A percentile compares a stretch with the other conserved stretches of the same genome.
These are phyloP conservation scores for Limosa lapponica DNA, from an alignment of 2,797 vertebrate species.

Conservation along the genomic window DNA sequence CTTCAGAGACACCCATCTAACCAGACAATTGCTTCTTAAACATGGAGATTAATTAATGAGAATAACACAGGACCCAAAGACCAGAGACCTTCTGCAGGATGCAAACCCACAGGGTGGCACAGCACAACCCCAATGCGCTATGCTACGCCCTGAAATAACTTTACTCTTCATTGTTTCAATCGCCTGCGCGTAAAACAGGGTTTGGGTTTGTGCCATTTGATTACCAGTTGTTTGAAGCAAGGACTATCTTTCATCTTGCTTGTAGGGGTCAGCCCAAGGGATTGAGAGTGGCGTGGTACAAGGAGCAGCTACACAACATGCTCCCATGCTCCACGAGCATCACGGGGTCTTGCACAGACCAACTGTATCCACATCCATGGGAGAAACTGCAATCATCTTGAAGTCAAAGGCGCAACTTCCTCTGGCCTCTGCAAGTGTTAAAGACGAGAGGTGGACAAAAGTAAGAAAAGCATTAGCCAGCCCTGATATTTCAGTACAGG, in stretches of 20 bases:
- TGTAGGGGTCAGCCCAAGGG: not conserved
- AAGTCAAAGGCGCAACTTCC: not conserved
- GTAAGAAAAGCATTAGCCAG: not conserved
- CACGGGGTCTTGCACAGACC: accelerated
- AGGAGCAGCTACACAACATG: accelerated
- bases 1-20: not conserved
- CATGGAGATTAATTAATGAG: not conserved
- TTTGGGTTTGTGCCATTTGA: not conserved
- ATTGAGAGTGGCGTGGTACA: accelerated
- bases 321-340: accelerated
- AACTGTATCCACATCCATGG: not conserved
- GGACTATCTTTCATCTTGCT: not conserved
- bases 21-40: not conserved
- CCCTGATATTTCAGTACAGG: not conserved
- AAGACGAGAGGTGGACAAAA: not conserved
- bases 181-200: accelerated
- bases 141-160: not conserved
- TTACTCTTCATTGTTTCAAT: not conserved
- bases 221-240: not conserved
- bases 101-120: not conserved
- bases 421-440: accelerated
- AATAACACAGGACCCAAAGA: not conserved
- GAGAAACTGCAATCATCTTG: not conserved
- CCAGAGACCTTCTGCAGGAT: not conserved
- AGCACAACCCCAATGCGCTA: not conserved